Evolutionary conservation across 1,140 invertebrate species (phyloP).

Genomic region (Rhagoletis zephyria): DNA sequence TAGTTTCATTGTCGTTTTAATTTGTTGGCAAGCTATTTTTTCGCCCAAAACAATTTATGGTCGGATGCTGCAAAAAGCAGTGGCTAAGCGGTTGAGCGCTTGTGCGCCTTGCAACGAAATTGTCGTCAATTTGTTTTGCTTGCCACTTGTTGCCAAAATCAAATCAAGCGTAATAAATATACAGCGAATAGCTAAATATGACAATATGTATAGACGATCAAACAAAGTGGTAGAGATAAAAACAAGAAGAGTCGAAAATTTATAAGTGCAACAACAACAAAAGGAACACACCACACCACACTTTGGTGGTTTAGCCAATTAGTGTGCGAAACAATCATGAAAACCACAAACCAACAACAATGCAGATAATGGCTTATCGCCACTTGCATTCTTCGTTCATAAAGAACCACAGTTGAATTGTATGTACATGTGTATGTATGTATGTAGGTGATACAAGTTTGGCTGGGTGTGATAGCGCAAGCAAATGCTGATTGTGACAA

Average conservation of each 20-base stretch:
- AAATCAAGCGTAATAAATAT: not conserved
- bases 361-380: not conserved
- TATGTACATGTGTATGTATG: not conserved
- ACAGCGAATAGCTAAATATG: not conserved
- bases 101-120: not conserved
- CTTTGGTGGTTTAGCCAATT: slow-evolving; percentile 18
- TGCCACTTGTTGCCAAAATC: slow-evolving; percentile 37
- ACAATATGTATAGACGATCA: not conserved
- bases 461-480: not conserved
- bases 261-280: not conserved
- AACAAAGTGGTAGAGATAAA: not conserved
- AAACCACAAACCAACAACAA: not conserved
- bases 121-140: slow-evolving; percentile 46
- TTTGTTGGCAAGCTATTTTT: not conserved
- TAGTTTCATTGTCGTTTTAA: slow-evolving; percentile 45
- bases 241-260: not conserved
- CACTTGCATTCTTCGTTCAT: not conserved
- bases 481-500: not conserved
- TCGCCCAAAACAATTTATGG: not conserved
- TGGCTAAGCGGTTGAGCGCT: not conserved
- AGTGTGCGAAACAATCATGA: slow-evolving; percentile 15
- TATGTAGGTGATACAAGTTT: not conserved
- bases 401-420: no score
- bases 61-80: slow-evolving; percentile 21
- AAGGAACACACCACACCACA: not conserved